These are phyloP conservation scores for Octopus bimaculoides DNA, from an alignment of 1,140 invertebrate genomes.

Conservation along the genomic window DNA sequence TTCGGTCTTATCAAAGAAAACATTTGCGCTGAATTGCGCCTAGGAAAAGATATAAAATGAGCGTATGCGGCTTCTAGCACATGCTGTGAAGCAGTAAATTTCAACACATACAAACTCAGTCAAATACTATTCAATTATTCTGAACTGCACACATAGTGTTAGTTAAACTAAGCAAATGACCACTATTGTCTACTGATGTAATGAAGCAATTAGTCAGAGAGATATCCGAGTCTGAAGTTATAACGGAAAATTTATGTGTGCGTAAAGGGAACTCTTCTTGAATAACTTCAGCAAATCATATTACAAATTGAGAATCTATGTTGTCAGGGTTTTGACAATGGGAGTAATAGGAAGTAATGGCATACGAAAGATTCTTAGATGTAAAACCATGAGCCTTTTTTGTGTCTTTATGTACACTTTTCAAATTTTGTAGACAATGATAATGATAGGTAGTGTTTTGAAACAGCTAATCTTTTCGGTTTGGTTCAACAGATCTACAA, in stretches of 20 bases:
- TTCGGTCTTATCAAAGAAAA: neutral
- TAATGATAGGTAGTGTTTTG: neutral
- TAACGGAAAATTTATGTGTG: neutral
- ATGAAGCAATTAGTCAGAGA: neutral
- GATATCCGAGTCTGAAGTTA: constrained; percentile 1
- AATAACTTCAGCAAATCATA: neutral
- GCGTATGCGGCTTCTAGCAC: neutral
- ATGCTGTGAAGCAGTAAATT: constrained; percentile 7
- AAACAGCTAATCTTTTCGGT: neutral
- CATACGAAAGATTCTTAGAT: neutral
- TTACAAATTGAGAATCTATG: neutral
- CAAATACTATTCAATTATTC: neutral
- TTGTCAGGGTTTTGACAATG: neutral
- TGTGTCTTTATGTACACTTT: neutral
- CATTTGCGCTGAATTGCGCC: constrained; percentile 3
- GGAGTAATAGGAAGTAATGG: neutral
- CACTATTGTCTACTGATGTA: neutral
- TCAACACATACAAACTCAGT: neutral
- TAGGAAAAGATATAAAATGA: neutral
- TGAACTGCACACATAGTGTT: neutral
- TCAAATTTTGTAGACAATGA: constrained; percentile 2
- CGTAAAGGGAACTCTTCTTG: constrained; percentile 1
- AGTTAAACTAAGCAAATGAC: neutral
- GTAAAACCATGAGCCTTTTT: neutral
- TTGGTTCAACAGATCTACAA: constrained; percentile 5